Base-by-base conservation (phyloP, 2,113 vertebrate genomes). In the Odontophorus gujanensis region DNA sequence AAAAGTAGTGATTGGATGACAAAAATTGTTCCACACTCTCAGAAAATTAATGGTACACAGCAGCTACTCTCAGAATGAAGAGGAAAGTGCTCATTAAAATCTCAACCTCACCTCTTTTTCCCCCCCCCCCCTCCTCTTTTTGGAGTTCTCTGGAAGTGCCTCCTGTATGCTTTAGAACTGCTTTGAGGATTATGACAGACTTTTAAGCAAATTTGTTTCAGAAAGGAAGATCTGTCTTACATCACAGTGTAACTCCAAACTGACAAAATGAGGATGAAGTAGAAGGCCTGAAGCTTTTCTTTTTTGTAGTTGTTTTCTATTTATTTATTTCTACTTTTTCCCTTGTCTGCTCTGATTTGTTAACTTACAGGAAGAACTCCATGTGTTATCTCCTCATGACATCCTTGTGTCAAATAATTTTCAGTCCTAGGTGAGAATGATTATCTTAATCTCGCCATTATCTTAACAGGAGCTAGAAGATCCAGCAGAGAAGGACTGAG, bases 151-250 rank as follows among this genome's bases (percentile, higher is more conserved):
- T 89, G 72, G 13, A 89, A 77, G 43, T 81, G 66, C 7, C 28
- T 76, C 13, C 62, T 81, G 86, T 51, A 71, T 43, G 47, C 32
- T 79, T 85, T 9, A 85, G 17, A 76, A 47, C 17, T 34, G 16
- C n/a, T 82, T 76, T 74, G 38, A 21, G 11, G 75, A 77, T 87
- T 74, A 91, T 62, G 53, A 85, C 85, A 85, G 86, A 84, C 79
- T 90, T 96, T 95, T 95, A 80, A 85, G 76, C 28, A 72, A 85
- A 82, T 85, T 42, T 92, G 36, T 93, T 95, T 96, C 30, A 77
- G 91, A 87, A 93, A 93, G 90, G 81, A 86, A 96, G 96, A 74
- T 87, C 87, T 92, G 34, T 85, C 89, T 82, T 76, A 76, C 53
- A 75, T 95, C 76, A 79, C 48, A 74, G 94, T 86, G 71, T 58